These are phyloP conservation scores for Sitta carolinensis DNA, from an alignment of 2,797 vertebrate species.

Conservation along the genomic window DNA sequence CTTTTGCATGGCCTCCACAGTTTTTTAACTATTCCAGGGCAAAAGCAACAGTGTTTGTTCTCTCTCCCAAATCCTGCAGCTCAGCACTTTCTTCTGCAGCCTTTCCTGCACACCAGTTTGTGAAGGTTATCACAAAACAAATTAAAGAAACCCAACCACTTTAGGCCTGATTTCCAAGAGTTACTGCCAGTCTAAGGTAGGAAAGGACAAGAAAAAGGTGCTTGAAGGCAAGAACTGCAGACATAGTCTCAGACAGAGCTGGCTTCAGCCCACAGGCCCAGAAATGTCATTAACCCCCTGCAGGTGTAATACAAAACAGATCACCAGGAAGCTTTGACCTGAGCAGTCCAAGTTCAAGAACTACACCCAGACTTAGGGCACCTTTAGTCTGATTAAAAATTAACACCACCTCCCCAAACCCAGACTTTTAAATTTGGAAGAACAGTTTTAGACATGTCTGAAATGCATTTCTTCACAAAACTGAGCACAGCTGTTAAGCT, in stretches of 20 bases:
- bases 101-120: neutral
- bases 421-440: neutral
- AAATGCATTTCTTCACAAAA: neutral
- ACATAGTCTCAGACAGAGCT: neutral
- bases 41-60: neutral
- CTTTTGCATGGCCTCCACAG: neutral
- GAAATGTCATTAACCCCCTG: fast-evolving
- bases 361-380: neutral
- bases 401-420: neutral
- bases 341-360: neutral
- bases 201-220: neutral
- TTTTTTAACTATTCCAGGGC: neutral
- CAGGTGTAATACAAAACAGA: neutral
- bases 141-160: neutral
- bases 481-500: neutral
- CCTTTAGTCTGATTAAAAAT: neutral
- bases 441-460: neutral
- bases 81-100: neutral
- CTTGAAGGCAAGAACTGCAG: neutral
- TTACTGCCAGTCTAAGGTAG: neutral
- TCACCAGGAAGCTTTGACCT: neutral
- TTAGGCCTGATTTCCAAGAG: neutral
- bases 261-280: neutral
- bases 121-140: neutral
- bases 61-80: neutral